Evolutionary conservation across 2,113 vertebrate genomes (phyloP), one percentile per base, ranked within the genome.

Genomic region (Vimba vimba): DNA sequence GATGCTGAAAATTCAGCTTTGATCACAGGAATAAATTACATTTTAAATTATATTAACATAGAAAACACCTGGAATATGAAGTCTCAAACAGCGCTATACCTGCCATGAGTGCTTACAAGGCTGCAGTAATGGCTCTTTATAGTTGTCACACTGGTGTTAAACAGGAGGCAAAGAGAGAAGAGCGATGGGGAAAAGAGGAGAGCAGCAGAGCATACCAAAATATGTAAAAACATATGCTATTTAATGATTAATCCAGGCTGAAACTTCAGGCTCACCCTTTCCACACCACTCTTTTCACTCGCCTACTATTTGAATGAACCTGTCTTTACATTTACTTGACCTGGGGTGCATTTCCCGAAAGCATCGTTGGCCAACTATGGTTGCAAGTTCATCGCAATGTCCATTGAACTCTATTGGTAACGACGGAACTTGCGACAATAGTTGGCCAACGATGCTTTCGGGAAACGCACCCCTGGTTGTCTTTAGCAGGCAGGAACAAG

Each of bases 221-320:
- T 71, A 71, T 71, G 68, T 43, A 43, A 71, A 71, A 71, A 71
- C 68, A 71, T 71, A 39, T 39, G 68, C 68, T 71, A 71, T 71
- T 71, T 71, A 71, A 71, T 71, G 9, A 71, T 71, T 71, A 43
- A 71, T 71, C 23, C 68, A 71, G 68, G 4, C 19, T 39, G 33
- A 33, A 33, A 33, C 33, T 4, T 33, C 68, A 71, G 68, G 4
- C 9, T 39, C 8, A 39, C 21, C 68, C 19, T 1, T 71, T 1
- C 68, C 9, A 4, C 23, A 11, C 19, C 1, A 9, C 68, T 71
- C 19, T 43, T 71, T 71, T 71, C 33, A 11, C 19, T 69, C 27
- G 17, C 27, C 15, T 68, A 21, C 30, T 21, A 4, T 71, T 21
- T 71, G 33, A 71, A 12, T 1, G 68, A 71, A 71, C 19, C 33